phyloP scores from a whole-genome alignment of 1,140 invertebrate species.

The Ceratina australensis region DNA sequence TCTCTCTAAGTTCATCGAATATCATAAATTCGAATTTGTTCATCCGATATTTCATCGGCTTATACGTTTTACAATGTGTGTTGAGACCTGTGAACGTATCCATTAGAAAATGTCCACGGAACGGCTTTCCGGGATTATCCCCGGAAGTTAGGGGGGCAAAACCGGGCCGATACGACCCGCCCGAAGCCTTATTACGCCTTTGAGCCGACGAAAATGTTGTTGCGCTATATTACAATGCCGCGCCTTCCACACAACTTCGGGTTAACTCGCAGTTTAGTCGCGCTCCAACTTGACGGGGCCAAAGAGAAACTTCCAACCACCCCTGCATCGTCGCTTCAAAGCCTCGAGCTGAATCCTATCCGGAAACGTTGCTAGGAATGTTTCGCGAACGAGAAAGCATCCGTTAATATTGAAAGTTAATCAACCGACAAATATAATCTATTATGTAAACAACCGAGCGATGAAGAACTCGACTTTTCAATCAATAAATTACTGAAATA shows the following conservation, averaged over 20 bases:
- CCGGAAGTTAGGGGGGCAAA: too few relatives aligned
- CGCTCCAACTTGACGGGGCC: slow-evolving; percentile 5
- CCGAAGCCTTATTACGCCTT: slow-evolving; percentile 22
- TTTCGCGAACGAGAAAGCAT: not conserved
- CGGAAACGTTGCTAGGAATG: not conserved
- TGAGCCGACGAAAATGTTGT: slow-evolving; percentile 32
- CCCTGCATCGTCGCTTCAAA: not conserved
- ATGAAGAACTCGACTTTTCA: too few relatives aligned
- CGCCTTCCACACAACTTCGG: slow-evolving; percentile 28
- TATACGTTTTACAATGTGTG: too few relatives aligned
- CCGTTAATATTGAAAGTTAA: too few relatives aligned
- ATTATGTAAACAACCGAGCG: too few relatives aligned
- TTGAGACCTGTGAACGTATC: not conserved
- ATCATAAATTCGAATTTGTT: not conserved
- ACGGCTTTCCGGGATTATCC: slow-evolving; percentile 9
- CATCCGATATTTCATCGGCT: not conserved
- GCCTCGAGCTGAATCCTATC: not conserved
- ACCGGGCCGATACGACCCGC: too few relatives aligned
- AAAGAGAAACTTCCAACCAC: not conserved
- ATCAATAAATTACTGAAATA: too few relatives aligned
- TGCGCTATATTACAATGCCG: slow-evolving; percentile 29
- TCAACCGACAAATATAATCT: too few relatives aligned
- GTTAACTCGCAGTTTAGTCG: slow-evolving; percentile 34
- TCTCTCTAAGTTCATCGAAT: not conserved
- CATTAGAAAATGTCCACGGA: slow-evolving; percentile 18